These are phyloP conservation scores for Psittacara wagleri DNA, from an alignment of 2,113 vertebrate species.

Conservation along the genomic window DNA sequence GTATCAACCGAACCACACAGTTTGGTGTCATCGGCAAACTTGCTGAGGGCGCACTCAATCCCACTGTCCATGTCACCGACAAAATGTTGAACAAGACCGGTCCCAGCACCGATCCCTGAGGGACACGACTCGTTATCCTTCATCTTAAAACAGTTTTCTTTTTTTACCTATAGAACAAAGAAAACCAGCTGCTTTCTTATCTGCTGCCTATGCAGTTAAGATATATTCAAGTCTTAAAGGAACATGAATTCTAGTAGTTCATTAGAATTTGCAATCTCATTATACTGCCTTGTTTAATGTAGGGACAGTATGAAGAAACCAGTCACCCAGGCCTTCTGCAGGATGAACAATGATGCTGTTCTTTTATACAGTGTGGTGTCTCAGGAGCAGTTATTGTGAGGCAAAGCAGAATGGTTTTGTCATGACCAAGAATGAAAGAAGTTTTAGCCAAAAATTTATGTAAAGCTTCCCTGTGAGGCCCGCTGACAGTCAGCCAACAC, in stretches of 20 bases:
- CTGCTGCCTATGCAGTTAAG: background rate
- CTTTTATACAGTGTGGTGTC: background rate
- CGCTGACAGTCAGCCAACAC: background rate
- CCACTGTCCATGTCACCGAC: no score
- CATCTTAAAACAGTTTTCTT: background rate
- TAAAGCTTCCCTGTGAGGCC: background rate
- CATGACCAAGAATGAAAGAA: background rate
- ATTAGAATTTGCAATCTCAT: background rate
- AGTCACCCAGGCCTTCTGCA: background rate
- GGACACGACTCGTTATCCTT: no score
- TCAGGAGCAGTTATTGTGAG: background rate
- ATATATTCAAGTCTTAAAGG: background rate
- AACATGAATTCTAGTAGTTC: background rate
- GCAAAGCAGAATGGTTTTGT: background rate
- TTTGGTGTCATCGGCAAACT: no score
- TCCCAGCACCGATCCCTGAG: no score
- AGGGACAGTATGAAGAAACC: background rate
- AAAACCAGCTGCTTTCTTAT: background rate
- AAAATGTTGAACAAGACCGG: no score
- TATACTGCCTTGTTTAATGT: background rate
- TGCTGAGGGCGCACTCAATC: no score
- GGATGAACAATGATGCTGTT: background rate
- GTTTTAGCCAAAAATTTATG: background rate
- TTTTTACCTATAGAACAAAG: background rate
- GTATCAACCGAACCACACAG: no score